Conservation (phyloP, 2,888 invertebrate genomes). For the Rhingia campestris region DNA sequence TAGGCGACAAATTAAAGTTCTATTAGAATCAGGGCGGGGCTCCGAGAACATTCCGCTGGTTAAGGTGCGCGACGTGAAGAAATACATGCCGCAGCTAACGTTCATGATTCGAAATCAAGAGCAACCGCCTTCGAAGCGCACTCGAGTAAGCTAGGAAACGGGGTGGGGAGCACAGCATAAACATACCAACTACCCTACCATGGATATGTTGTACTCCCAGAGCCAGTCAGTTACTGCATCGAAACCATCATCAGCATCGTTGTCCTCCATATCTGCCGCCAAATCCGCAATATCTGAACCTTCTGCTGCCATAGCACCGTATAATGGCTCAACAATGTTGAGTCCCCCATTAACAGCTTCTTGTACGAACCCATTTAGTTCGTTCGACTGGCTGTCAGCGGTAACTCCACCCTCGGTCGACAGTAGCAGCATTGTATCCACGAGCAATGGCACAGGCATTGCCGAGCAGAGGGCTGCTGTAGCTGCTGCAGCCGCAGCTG, state of each 20-base stretch:
- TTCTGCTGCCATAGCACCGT: slow-evolving; percentile 71
- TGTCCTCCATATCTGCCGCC: slow-evolving; percentile 73
- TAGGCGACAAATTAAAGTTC: slow-evolving; percentile 89
- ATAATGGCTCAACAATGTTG: slow-evolving; percentile 80
- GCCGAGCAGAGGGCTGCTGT: slow-evolving; percentile 79
- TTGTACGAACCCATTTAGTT: slow-evolving; percentile 74
- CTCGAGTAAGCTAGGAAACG: slow-evolving; percentile 83
- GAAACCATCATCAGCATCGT: slow-evolving; percentile 75
- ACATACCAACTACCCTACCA: slow-evolving; percentile 75
- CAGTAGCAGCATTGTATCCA: slow-evolving; percentile 41
- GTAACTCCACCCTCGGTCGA: slow-evolving; percentile 76
- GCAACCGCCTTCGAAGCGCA: slow-evolving; percentile 82
- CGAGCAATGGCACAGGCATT: slow-evolving; percentile 34
- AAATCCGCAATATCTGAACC: slow-evolving; percentile 73
- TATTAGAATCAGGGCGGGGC: slow-evolving; percentile 90
- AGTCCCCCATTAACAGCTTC: slow-evolving; percentile 80
- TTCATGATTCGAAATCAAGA: slow-evolving; percentile 88
- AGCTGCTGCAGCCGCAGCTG: slow-evolving; percentile 80
- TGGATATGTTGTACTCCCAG: slow-evolving; percentile 83
- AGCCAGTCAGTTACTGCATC: slow-evolving; percentile 76
- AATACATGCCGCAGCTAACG: slow-evolving; percentile 93
- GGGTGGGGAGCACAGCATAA: slow-evolving; percentile 83
- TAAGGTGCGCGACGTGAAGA: slow-evolving; percentile 91
- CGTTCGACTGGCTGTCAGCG: slow-evolving; percentile 76
- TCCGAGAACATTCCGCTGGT: slow-evolving; percentile 90